These are phyloP conservation scores for Sphaerophoria taeniata DNA, from an alignment of 2,888 invertebrate genomes.

Conservation along the genomic window DNA sequence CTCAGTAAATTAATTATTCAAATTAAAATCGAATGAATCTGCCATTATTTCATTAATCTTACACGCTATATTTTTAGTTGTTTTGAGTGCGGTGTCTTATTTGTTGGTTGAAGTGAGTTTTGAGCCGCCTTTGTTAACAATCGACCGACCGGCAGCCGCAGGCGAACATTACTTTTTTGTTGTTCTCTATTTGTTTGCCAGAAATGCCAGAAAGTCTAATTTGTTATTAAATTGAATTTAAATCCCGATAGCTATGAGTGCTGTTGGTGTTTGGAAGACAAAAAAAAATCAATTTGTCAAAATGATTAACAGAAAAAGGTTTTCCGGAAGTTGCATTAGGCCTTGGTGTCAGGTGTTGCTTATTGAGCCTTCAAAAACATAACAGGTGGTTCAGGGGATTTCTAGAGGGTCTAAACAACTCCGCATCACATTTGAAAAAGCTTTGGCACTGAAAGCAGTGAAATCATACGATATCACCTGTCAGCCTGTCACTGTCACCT, in stretches of 20 bases:
- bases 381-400: no score
- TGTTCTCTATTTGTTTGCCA: not conserved
- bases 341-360: no score
- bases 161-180: not conserved
- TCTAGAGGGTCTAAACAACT: no score
- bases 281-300: constrained; percentile 16
- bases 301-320: not conserved
- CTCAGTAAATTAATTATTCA: constrained; percentile 46
- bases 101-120: not conserved
- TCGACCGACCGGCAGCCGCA: not conserved
- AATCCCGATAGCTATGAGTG: not conserved
- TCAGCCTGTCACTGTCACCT: constrained; percentile 32
- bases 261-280: not conserved
- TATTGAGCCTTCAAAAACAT: no score
- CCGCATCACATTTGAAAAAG: no score
- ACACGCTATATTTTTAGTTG: constrained; percentile 6
- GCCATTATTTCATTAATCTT: constrained; percentile 33
- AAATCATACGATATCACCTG: not conserved
- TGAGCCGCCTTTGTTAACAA: constrained; percentile 20
- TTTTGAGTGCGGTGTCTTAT: not conserved
- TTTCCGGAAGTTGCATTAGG: not conserved
- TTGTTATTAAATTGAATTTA: constrained; percentile 24
- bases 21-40: constrained; percentile 50
- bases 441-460: no score
- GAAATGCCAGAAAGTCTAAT: constrained; percentile 30